A percentile compares a stretch with the other conserved stretches of the same genome.
Evolutionary conservation across 2,113 vertebrate species (phyloP).

Genomic region (Nyctibius bracteatus): DNA sequence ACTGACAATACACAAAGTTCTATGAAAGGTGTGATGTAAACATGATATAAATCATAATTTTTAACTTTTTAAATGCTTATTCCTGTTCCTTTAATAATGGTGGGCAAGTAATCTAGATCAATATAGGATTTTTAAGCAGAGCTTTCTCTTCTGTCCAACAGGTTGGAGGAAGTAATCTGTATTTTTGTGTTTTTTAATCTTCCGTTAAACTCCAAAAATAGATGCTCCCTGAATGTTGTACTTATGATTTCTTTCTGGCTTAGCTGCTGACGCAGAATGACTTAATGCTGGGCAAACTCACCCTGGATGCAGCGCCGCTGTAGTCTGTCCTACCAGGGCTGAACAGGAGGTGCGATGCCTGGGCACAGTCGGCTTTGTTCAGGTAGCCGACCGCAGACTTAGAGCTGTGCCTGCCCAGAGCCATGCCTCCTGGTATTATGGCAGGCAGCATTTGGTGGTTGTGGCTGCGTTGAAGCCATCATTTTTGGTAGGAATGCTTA

Average conservation of each 20-base stretch:
- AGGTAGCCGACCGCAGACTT: too few relatives aligned
- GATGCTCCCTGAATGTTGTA: not conserved
- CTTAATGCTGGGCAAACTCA: rapidly evolving
- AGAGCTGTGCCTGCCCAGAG: rapidly evolving
- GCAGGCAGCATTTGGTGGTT: not conserved
- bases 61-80: not conserved
- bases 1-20: not conserved
- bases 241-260: not conserved
- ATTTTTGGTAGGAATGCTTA: rapidly evolving
- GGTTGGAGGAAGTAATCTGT: not conserved
- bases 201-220: not conserved
- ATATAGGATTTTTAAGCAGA: not conserved
- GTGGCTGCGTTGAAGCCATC: rapidly evolving
- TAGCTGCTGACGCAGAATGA: not conserved
- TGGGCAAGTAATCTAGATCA: not conserved
- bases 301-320: rapidly evolving
- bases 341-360: not conserved
- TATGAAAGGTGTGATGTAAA: not conserved
- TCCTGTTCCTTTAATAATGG: not conserved
- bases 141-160: not conserved
- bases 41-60: not conserved
- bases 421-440: too few relatives aligned
- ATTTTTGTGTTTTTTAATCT: not conserved
- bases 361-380: not conserved
- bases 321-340: rapidly evolving